Conservation (phyloP, 2,888 invertebrate species). For the Rhyacophila evoluta region DNA sequence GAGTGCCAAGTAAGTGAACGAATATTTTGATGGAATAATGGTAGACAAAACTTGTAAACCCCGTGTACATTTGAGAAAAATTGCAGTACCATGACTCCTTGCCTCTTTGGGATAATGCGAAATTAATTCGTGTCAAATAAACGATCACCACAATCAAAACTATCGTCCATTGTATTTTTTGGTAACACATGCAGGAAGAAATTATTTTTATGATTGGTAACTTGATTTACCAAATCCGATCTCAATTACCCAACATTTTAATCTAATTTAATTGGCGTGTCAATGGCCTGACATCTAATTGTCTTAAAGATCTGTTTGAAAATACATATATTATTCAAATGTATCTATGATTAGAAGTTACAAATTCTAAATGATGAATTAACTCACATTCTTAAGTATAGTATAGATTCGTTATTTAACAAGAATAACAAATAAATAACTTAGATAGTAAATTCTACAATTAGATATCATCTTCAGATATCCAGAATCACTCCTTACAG, state of each 20-base stretch:
- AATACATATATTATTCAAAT: too few relatives aligned
- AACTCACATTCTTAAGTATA: too few relatives aligned
- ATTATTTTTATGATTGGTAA: neutral
- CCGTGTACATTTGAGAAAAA: neutral
- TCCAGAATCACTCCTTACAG: too few relatives aligned
- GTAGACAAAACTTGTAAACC: neutral
- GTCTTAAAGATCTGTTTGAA: too few relatives aligned
- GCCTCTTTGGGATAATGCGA: neutral
- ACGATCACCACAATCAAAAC: neutral
- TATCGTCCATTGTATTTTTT: neutral
- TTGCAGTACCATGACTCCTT: neutral
- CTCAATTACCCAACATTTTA: neutral
- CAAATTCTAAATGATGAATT: too few relatives aligned
- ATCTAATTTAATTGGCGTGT: conserved; percentile 11
- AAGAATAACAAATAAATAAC: too few relatives aligned
- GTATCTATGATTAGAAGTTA: too few relatives aligned
- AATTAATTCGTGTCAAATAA: conserved; percentile 9
- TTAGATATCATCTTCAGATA: too few relatives aligned
- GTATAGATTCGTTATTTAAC: too few relatives aligned
- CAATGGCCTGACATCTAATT: neutral
- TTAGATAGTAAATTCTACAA: too few relatives aligned
- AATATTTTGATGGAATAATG: too few relatives aligned
- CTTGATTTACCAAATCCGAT: neutral
- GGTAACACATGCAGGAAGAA: conserved; percentile 4
- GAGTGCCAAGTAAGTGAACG: too few relatives aligned